Evolutionary conservation across 2,113 vertebrate species (phyloP).

Genomic region (Capreolus pygargus): DNA sequence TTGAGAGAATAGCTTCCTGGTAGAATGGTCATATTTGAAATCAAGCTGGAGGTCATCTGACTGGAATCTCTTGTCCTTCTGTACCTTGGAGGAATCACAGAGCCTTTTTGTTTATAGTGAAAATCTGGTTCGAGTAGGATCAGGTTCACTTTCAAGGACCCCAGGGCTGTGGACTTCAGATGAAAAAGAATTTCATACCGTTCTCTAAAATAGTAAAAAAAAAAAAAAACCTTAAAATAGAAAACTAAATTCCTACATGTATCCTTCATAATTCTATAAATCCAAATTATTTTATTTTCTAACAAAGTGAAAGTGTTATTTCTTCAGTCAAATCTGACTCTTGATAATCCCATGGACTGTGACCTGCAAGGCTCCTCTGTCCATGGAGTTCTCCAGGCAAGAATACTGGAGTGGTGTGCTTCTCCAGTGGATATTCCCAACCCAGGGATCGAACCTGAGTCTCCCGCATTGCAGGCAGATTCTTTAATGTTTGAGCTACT

Average conservation of each 20-base stretch:
- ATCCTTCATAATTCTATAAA: neutral
- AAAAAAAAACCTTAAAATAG: neutral
- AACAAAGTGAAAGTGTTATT: neutral
- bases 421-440: neutral
- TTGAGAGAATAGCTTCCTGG: neutral
- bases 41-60: neutral
- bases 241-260: neutral
- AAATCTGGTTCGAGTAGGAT: neutral
- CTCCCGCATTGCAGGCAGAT: neutral
- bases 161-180: neutral
- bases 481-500: neutral
- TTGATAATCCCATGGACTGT: neutral
- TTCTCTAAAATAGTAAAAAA: neutral
- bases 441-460: neutral
- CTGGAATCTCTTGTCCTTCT: neutral
- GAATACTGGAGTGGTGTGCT: neutral
- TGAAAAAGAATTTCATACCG: neutral
- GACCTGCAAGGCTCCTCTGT: neutral
- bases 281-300: conserved; percentile 13
- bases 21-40: neutral
- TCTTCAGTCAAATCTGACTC: neutral
- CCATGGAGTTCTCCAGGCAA: neutral
- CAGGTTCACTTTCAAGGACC: neutral
- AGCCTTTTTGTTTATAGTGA: neutral
- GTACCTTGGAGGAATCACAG: neutral